Evolutionary conservation across 2,797 vertebrate species (phyloP), one percentile per base, ranked within the genome.

Genomic region (Otus scops): DNA sequence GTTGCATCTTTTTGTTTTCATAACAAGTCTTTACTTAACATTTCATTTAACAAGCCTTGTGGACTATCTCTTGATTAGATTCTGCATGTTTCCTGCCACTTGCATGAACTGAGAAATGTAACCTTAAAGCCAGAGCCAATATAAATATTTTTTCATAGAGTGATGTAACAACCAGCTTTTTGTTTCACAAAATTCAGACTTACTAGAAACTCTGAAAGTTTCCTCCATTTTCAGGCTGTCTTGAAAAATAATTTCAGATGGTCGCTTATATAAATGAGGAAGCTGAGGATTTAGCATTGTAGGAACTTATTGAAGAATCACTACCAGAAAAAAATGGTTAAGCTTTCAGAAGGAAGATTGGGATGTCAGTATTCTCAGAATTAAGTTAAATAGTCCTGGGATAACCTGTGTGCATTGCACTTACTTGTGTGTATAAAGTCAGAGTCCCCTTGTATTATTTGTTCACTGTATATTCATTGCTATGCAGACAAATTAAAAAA

Each of bases 41-140:
- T 95, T 91, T 93, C 56, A 91, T 95, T 93, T 96, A 91, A 53
- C 56, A 87, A 85, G 65, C 73, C 86, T 95, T 90, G 68, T 78
- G 84, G 82, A 84, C 95, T 95, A 85, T 94, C 95, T 93, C 88
- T 93, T 93, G 88, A 95, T 93, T 90, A 74, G 91, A 95, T 96
- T 96, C 95, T 85, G 74, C 14, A 7, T 60, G 43, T 91, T 97
- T 96, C 93, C 92, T 95, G 85, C 69, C 90, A 77, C 85, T 96
- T 91, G 83, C 84, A 84, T 69, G 82, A 96, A 92, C 79, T 92
- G 81, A 95, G 93, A 95, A 93, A 95, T 47, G 56, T 77, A 95
- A 48, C 68, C 48, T 84, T 87, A 91, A 90, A 95, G 69, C 76
- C 85, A 94, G 53, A 91, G 97, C 95, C 93, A 97, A 95, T 68